phyloP scores from a whole-genome alignment of 2,888 invertebrate species.

The Allygus modestus region DNA sequence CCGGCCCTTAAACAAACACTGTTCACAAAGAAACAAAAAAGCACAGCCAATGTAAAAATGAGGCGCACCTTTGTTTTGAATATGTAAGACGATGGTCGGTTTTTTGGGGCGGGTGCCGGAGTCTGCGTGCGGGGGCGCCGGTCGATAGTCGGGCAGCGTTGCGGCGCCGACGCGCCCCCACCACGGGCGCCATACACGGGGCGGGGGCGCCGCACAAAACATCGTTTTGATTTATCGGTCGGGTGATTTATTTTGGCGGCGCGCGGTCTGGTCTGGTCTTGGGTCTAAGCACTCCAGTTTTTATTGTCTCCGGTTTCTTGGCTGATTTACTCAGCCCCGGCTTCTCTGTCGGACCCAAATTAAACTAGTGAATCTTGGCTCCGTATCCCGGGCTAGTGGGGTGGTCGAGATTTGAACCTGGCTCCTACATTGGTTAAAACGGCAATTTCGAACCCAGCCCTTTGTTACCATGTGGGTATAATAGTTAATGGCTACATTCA shows the following conservation, averaged over 20 bases:
- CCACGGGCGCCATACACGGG: neutral
- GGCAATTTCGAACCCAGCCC: too few relatives aligned
- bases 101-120: slow-evolving; percentile 14
- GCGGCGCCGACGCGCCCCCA: slow-evolving; percentile 12
- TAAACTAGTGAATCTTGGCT: slow-evolving; percentile 23
- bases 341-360: slow-evolving; percentile 34
- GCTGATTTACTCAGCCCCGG: slow-evolving; percentile 43
- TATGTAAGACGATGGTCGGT: slow-evolving; percentile 43
- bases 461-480: too few relatives aligned
- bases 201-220: neutral
- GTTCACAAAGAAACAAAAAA: slow-evolving; percentile 54
- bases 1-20: slow-evolving; percentile 49
- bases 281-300: slow-evolving; percentile 39
- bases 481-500: too few relatives aligned
- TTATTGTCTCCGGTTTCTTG: slow-evolving; percentile 54
- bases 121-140: neutral
- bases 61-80: slow-evolving; percentile 58
- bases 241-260: slow-evolving; percentile 51
- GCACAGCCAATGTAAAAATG: slow-evolving; percentile 58
- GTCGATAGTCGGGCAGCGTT: neutral
- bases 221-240: slow-evolving; percentile 42
- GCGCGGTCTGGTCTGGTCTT: slow-evolving; percentile 42
- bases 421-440: too few relatives aligned
- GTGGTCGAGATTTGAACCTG: too few relatives aligned
- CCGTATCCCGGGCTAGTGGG: neutral